Conservation (phyloP, 2,113 vertebrate species). For the Muntiacus reevesi region DNA sequence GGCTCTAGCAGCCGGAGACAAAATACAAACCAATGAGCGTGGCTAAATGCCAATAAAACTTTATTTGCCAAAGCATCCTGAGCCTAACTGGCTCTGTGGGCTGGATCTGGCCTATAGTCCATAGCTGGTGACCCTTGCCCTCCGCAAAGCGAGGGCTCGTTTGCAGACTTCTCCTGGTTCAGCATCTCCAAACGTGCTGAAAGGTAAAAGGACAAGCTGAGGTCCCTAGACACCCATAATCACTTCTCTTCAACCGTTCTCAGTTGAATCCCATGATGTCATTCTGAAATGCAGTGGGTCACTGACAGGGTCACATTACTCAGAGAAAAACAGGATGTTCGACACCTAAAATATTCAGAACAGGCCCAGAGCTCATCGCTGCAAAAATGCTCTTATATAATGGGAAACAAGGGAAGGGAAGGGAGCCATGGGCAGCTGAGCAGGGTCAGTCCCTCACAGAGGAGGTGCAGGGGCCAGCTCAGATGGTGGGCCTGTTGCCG, state of each 20-base stretch:
- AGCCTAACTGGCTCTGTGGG: neutral
- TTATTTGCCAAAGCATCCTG: constrained; percentile 35
- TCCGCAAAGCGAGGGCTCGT: neutral
- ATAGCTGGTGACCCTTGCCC: neutral
- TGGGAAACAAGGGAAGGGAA: neutral
- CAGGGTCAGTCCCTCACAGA: neutral
- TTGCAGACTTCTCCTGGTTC: constrained; percentile 14
- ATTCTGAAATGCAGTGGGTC: constrained; percentile 68
- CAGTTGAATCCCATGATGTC: constrained; percentile 72
- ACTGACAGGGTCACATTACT: constrained; percentile 71
- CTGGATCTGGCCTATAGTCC: neutral
- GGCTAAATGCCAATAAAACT: constrained; percentile 53
- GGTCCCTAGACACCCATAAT: constrained; percentile 50
- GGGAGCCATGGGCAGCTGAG: neutral
- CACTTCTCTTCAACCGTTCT: constrained; percentile 49
- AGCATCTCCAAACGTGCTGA: constrained; percentile 27
- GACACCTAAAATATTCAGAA: constrained; percentile 75
- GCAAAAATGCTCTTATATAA: constrained; percentile 60
- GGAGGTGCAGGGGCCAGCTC: neutral
- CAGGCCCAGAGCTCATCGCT: constrained; percentile 49
- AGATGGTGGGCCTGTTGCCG: neutral
- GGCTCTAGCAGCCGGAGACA: neutral
- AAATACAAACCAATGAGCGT: neutral
- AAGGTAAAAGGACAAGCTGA: constrained; percentile 48
- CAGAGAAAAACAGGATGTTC: constrained; percentile 75